Evolutionary conservation across 2,113 vertebrate species (phyloP), one percentile per base, ranked within the genome.

Genomic region (Xiphophorus maculatus): DNA sequence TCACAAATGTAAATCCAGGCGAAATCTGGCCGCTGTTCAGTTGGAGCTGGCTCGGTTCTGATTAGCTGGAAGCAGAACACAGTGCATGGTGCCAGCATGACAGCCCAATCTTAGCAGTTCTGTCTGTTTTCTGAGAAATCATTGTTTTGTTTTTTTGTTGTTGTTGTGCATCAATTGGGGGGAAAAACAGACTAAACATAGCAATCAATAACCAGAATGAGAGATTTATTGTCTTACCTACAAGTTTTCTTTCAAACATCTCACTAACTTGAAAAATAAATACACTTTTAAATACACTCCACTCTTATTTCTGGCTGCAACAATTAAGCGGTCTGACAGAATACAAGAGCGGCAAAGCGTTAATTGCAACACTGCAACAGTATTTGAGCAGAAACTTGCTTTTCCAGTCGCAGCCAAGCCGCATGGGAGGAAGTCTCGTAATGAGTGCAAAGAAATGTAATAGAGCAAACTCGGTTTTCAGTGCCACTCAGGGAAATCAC

Each of bases 401-500:
- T n/a, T 58, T n/a, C 44, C 10, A n/a, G 51, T 58, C 25, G 5
- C 51, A 58, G 22, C 51, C 51, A 7, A 25, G 17, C 19, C 48
- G 3, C 22, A 6, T 54, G 48, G 48, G 19, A 19, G 15, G 51
- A 58, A 17, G 51, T 58, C 22, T 58, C 51, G 22, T 58, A 58
- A 58, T 58, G 51, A 58, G 51, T 10, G 25, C 51, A n/a, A 22
- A 58, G 51, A 58, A 22, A 58, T n/a, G 22, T 58, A 58, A 58
- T n/a, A 58, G 22, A 58, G 51, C 51, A 58, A 58, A 58, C 25
- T 58, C 22, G 3, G 48, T 80, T 66, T 22, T 5, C 28, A 62
- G 73, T 44, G 28, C 2, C 66, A 42, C 35, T 70, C 29, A 65
- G 60, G 73, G 73, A 48, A 75, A 77, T 62, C 73, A 69, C n/a